Conservation (phyloP, 2,888 invertebrate genomes). For the Eucera pruinosa region DNA sequence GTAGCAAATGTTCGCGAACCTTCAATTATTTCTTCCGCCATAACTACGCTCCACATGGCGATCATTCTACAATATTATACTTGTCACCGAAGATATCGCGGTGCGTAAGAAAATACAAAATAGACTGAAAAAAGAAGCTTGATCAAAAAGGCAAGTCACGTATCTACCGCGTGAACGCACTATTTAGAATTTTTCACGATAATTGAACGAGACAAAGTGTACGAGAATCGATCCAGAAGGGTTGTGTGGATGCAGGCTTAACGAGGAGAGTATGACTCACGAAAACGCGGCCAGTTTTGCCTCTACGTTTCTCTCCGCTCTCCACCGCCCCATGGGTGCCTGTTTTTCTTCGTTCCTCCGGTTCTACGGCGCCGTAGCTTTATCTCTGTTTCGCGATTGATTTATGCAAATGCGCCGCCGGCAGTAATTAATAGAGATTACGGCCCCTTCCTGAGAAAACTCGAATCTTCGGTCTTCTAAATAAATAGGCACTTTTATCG, state of each 20-base stretch:
- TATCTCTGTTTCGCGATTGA: conserved; percentile 42
- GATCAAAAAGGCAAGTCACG: conserved; percentile 27
- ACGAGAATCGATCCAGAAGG: conserved; percentile 24
- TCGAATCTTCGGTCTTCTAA: conserved; percentile 35
- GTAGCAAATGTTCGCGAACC: no score
- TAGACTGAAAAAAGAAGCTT: background rate
- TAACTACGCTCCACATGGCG: conserved; percentile 6
- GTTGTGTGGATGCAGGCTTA: conserved; percentile 13
- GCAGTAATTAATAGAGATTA: conserved; percentile 62
- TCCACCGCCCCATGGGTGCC: background rate
- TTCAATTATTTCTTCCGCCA: background rate
- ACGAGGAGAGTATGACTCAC: conserved; percentile 54
- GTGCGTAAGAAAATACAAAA: no score
- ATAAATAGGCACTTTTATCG: conserved; percentile 35
- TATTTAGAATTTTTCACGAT: conserved; percentile 22
- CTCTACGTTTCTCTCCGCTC: conserved; percentile 5
- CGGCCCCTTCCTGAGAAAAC: conserved; percentile 37
- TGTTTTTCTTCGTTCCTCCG: conserved; percentile 4
- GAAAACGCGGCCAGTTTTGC: conserved; percentile 46
- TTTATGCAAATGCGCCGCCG: conserved; percentile 51
- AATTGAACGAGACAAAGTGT: conserved; percentile 39
- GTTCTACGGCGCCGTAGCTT: conserved; percentile 14
- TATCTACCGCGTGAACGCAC: conserved; percentile 1
- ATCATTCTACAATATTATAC: conserved; percentile 12
- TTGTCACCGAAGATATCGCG: background rate